Evolutionary conservation across 2,888 invertebrate species (phyloP), one percentile per base, ranked within the genome.

Genomic region (Dryocosmus kuriphilus): DNA sequence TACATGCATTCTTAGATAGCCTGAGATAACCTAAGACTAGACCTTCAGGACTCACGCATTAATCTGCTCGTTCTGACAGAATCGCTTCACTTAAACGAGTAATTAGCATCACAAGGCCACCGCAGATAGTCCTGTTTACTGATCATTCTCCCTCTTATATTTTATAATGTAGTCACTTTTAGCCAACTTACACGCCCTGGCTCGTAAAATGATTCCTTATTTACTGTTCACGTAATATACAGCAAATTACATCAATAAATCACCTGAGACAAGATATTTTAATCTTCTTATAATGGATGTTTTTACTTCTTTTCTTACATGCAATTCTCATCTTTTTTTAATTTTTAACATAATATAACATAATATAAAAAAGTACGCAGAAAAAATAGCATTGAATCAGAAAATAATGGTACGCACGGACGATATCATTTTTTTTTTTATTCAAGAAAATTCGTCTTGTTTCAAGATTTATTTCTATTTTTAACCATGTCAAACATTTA

Each of bases 61-160:
- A 46, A 67, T 46, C 30, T 67, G 19, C 27, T 67, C 9, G 3
- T 27, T 67, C 67, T 67, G 19, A 27, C 24, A 67, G 67, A 67
- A 67, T 67, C 67, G 19, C 67, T 24, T 51, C 46, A 46, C 67
- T 67, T 46, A 67, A 46, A 67, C 30, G 46, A 67, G 67, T 46
- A 67, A 51, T 67, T 67, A 67, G 67, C 67, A 67, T 67, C 27
- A 27, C 27, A 67, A 67, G 67, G 46, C 67, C 41, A 41, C 67
- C 41, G 41, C 67, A 51, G 71, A 41, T 71, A 51, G 46, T 71
- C 30, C 71, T 51, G n/a, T 71, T 24, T 71, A 65, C 65, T 38
- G 41, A 65, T 41, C 14, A 41, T 41, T 65, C 24, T 24, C 38
- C 41, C 35, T 38, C 38, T 38, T 41, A 24, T 22, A 65, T 4